Conservation (phyloP, 2,888 invertebrate species). For the Drosophila paranaensis region DNA sequence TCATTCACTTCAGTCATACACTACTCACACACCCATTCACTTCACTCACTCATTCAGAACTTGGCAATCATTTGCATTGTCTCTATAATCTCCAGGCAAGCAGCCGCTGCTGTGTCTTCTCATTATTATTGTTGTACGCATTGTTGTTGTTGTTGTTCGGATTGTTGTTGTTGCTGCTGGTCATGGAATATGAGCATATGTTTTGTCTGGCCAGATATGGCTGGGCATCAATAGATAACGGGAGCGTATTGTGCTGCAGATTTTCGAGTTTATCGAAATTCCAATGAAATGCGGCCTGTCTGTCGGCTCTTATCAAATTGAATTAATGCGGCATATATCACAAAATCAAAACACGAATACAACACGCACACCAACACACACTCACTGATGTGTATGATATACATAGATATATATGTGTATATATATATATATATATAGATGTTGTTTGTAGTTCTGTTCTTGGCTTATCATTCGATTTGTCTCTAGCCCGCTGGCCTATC, state of each 20-base stretch:
- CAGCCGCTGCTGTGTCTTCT: conserved; percentile 5
- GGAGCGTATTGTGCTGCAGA: conserved; percentile 22
- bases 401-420: too few relatives aligned
- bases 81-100: not conserved
- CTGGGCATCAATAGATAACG: conserved; percentile 16
- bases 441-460: conserved; percentile 10
- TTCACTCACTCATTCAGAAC: not conserved
- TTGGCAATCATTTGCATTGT: conserved; percentile 9
- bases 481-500: conserved; percentile 32
- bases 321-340: conserved; percentile 72
- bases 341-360: conserved; percentile 58
- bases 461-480: conserved; percentile 40
- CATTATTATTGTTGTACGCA: not conserved
- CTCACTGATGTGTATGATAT: conserved; percentile 1
- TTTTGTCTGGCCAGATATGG: conserved; percentile 15
- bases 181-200: conserved; percentile 32
- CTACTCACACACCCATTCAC: not conserved
- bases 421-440: conserved; percentile 4
- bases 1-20: not conserved
- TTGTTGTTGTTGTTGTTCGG: not conserved
- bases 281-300: conserved; percentile 42
- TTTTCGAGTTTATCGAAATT: conserved; percentile 57
- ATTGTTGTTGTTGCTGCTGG: too few relatives aligned
- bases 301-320: conserved; percentile 64
- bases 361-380: conserved; percentile 17